Base-by-base conservation (phyloP, 2,888 invertebrate species). In the Phania funesta region DNA sequence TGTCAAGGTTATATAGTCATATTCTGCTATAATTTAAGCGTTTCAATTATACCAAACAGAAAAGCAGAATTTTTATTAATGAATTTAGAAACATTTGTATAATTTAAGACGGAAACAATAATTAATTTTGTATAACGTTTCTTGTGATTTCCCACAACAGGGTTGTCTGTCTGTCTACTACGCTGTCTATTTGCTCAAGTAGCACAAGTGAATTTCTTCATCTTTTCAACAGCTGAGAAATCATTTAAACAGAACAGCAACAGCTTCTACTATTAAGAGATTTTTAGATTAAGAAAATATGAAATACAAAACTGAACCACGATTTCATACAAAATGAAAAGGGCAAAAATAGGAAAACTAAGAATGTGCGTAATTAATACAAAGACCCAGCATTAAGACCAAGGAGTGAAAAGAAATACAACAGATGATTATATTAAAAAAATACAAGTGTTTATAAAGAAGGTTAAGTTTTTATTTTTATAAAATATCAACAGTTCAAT, bases 51-150 rank as follows among this genome's bases (percentile, higher is more conserved):
- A n/a, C n/a, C 32, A 44, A 24, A 60, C 32, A 22, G 26, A 24
- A 50, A 58, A 48, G 9, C 46, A 22, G 13, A 2, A 41, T 38
- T 11, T 38, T 38, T 38, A n/a, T 3, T 38, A 38, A 44, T 16
- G 16, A 44, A n/a, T 2, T 1, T 16, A 16, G 1, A 16, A 48
- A 48, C 48, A 38, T 38, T 38, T 26, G 16, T 24, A 50, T 22
- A 67, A 50, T 67, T 58, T 4, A 32, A 76, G 62, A 48, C 60
- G 60, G 60, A 76, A 76, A 76, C 9, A 62, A 46, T 76, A 60
- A 65, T 62, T 62, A 62, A 68, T 54, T 11, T 76, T 54, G 16
- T 41, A 26, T 38, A 60, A 60, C n/a, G 13, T 60, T 73, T 73
- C 52, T 62, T 38, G 16, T 1, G 62, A 44, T 50, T 67, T 65